A percentile compares a stretch with the other conserved stretches of the same genome.
phyloP scores from a whole-genome alignment of 2,888 invertebrate species.

The Dasypogon diadema region DNA sequence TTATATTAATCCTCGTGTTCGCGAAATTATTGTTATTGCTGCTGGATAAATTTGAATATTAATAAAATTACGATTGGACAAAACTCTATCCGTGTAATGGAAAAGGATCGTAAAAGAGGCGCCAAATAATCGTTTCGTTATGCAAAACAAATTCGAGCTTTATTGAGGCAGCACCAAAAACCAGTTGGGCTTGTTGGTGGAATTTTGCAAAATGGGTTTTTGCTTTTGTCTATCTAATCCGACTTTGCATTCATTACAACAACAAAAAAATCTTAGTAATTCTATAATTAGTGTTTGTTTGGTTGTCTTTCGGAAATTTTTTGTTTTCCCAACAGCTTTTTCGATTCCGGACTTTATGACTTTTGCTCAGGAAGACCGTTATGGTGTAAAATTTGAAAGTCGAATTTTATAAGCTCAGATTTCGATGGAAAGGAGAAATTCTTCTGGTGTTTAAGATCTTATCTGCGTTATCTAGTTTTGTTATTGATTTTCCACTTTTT shows the following conservation, averaged over 20 bases:
- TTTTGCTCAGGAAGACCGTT: background rate
- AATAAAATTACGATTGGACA: background rate
- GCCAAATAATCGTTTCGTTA: conserved; percentile 43
- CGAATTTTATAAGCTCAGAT: too few relatives aligned
- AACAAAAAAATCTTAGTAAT: background rate
- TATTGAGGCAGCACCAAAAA: background rate
- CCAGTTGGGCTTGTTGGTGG: conserved; percentile 29
- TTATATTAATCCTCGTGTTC: background rate
- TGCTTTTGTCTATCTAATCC: conserved; percentile 21
- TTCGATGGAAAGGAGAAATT: too few relatives aligned
- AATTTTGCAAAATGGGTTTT: conserved; percentile 9
- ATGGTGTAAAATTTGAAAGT: background rate
- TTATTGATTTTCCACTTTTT: too few relatives aligned
- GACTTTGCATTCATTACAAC: conserved; percentile 25
- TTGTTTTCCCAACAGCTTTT: too few relatives aligned
- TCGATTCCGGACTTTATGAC: background rate
- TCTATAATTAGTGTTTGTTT: background rate
- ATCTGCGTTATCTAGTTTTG: too few relatives aligned
- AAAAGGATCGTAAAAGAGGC: conserved; percentile 43
- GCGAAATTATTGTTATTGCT: background rate
- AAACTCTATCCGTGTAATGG: conserved; percentile 8
- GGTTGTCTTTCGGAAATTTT: background rate
- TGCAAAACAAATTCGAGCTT: conserved; percentile 24
- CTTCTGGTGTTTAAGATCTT: too few relatives aligned
- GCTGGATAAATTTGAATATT: conserved; percentile 2